These are phyloP conservation scores for Drosophila prostipennis DNA, from an alignment of 2,888 invertebrate genomes.

Conservation along the genomic window DNA sequence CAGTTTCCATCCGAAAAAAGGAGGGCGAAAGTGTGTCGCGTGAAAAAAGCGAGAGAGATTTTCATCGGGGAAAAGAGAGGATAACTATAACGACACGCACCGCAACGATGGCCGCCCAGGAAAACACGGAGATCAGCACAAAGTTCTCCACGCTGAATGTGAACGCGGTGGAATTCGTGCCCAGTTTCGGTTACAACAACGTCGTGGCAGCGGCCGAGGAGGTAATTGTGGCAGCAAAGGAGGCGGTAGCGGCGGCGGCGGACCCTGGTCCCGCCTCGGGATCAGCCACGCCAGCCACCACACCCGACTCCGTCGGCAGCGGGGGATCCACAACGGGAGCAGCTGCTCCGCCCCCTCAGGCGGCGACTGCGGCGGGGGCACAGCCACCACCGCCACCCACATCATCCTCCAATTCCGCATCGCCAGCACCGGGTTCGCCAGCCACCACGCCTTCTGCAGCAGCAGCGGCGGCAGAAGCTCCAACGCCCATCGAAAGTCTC, in stretches of 20 bases:
- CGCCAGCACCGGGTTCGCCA: slow-evolving; percentile 67
- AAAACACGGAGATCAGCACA: slow-evolving; percentile 82
- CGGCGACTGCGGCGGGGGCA: slow-evolving; percentile 58
- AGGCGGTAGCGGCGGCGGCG: slow-evolving; percentile 64
- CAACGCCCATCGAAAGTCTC: slow-evolving; percentile 71
- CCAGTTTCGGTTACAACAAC: slow-evolving; percentile 89
- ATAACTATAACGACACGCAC: not conserved
- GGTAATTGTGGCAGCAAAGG: slow-evolving; percentile 16
- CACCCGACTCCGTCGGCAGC: slow-evolving; percentile 80
- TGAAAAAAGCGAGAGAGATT: slow-evolving; percentile 47
- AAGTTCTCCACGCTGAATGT: slow-evolving; percentile 97
- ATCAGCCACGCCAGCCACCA: slow-evolving; percentile 81
- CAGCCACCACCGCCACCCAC: slow-evolving; percentile 7
- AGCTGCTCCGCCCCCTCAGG: slow-evolving; percentile 53
- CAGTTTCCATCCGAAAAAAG: too few species aligned
- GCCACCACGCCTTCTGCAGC: slow-evolving; percentile 63
- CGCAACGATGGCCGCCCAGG: slow-evolving; percentile 83
- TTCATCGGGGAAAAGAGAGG: slow-evolving; percentile 42
- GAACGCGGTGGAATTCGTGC: slow-evolving; percentile 99
- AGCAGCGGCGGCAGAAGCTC: slow-evolving; percentile 47
- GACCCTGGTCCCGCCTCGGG: slow-evolving; percentile 49
- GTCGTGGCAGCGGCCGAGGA: slow-evolving; percentile 70
- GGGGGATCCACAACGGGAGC: slow-evolving; percentile 60
- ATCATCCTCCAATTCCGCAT: slow-evolving; percentile 63
- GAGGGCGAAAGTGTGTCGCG: slow-evolving; percentile 73